phyloP scores from a whole-genome alignment of 2,113 vertebrate species.

The Ictidomys tridecemlineatus region DNA sequence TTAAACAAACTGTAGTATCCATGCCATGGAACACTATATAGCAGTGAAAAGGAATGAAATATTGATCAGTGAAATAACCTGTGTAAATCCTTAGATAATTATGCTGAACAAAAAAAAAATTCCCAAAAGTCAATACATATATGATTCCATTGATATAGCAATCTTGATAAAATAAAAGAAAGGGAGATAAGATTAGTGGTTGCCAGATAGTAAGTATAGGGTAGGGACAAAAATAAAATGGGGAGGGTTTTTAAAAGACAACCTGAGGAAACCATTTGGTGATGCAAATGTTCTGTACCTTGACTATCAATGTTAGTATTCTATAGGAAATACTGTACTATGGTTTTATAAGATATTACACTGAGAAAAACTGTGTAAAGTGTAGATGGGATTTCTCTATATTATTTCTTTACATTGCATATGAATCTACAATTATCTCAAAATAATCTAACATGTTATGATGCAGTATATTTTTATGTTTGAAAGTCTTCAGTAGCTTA shows the following conservation, averaged over 20 bases:
- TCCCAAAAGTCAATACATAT: neutral
- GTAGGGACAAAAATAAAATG: neutral
- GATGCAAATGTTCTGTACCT: neutral
- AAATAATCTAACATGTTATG: conserved; percentile 38
- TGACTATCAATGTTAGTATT: neutral
- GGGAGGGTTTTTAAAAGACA: neutral
- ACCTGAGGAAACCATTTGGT: neutral
- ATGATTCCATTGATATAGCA: neutral
- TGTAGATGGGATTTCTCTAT: neutral
- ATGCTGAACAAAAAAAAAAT: neutral
- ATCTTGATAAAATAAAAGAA: conserved; percentile 36
- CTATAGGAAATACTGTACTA: neutral
- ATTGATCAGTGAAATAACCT: neutral
- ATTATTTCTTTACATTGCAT: neutral
- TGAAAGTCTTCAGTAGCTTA: neutral
- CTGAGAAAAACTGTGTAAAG: neutral
- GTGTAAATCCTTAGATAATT: neutral
- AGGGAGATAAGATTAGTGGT: neutral
- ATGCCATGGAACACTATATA: neutral
- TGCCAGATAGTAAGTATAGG: neutral
- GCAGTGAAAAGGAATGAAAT: neutral
- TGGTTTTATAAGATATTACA: neutral
- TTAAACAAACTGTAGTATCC: neutral
- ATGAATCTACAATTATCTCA: neutral
- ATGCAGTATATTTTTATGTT: neutral